Base-by-base conservation (phyloP, 2,113 vertebrate genomes). In the Cavia porcellus region DNA sequence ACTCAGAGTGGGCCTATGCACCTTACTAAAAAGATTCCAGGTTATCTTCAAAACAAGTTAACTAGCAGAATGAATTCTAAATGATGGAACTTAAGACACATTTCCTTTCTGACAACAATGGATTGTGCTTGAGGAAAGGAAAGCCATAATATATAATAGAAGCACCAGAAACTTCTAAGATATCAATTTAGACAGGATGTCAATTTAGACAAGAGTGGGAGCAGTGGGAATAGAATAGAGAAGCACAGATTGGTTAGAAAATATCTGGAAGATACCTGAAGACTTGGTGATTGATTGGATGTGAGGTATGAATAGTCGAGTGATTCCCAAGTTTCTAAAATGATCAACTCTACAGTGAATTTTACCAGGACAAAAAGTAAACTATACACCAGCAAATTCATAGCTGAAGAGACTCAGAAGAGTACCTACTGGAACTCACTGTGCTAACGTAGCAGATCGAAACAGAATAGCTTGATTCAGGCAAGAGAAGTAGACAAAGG, bases 21-120 rank as follows among this genome's bases (percentile, higher is more conserved):
- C 47, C 52, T 66, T 87, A 24, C 42, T 77, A 77, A 94, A 95
- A 64, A 12, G 22, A 86, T 45, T 89, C 62, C 55, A 12, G 7
- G 85, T 68, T 75, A 84, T 47, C 57, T 94, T 94, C 89, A 92
- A 68, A 96, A 82, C 77, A 42, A 79, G n/a, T 38, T 62, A 89
- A 17, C 24, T n/a, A 87, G 45, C n/a, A 68, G 17, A 70, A 47
- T 59, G 24, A 38, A 45, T 59, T 79, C 35, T 28, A 72, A 59
- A 72, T 70, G 57, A 90, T 52, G 19, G 90, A 55, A 68, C 45
- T 30, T 70, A 90, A 89, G 45, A 87, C 15, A 45, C 11, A 90
- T 61, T 59, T 19, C 35, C 50, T 92, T 95, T 74, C n/a, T 75
- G 55, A 57, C n/a, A 81, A 32, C 47, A 94, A 32, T 12, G 32